Evolutionary conservation across 1,140 invertebrate species (phyloP), one percentile per base, ranked within the genome.

Genomic region (Neodiprion lecontei): DNA sequence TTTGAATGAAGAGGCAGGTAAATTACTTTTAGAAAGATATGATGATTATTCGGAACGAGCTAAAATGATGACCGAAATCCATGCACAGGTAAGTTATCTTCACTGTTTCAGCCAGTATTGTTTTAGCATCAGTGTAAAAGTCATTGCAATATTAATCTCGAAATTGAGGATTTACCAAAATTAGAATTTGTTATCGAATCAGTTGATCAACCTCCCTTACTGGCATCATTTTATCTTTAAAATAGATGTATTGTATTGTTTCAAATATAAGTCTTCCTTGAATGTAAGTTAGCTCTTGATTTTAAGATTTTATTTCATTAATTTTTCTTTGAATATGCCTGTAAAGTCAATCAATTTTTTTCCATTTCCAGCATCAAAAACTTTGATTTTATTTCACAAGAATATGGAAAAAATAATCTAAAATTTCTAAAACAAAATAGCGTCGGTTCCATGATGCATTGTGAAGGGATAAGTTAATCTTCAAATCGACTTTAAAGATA

Each of bases 41-140:
- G 95, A 97, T 84, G 95, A 97, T 85, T 98, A 97, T 88, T 96
- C 92, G 11, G 92, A 94, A 83, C 89, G 96, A 86, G 96, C 96
- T 17, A 95, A 94, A 89, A 95, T 98, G 94, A 97, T 97, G 92
- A 97, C 96, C 53, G 96, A 97, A 90, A 97, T 98, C 82, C 96
- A 98, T 91, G 96, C 96, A 69, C 92, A 92, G 87, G 90, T 92
- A 89, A 81, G 76, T 82, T 47, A 77, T 14, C 50, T 48, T 75
- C 10, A 40, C 5, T 1, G 28, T 40, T 40, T 40, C 28, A 40
- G 5, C 1, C 21, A 7, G 53, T 73, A 53, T 67, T 53, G 28
- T 74, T 4, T 3, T 69, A 40, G 28, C 9, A 50, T 76, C 2
- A 17, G 17, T 72, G n/a, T 23, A 65, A 74, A 72, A 67, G 61